Percentiles rank a stretch among this genome's conserved stretches.
phyloP scores from a whole-genome alignment of 2,113 vertebrate species.

The Crotalus helleri region DNA sequence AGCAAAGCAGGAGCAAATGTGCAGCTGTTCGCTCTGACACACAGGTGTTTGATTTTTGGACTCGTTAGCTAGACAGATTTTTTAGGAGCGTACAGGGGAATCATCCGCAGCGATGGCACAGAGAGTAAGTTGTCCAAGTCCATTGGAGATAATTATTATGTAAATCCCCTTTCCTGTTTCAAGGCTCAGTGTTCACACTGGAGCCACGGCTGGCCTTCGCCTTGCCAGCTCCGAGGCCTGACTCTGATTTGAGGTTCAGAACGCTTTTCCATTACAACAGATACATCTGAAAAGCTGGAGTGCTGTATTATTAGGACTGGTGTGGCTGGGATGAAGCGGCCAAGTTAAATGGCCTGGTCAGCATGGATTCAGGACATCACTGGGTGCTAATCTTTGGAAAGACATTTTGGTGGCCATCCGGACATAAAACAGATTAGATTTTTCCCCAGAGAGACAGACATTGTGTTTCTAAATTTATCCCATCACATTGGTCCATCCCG shows the following conservation, averaged over 20 bases:
- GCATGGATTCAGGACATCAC: fast-evolving
- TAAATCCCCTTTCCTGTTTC: slow-evolving; percentile 48
- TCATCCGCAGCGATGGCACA: slow-evolving; percentile 54
- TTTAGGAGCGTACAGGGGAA: slow-evolving; percentile 65
- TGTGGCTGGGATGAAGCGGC: fast-evolving
- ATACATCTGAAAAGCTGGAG: background rate
- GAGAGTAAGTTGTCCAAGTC: slow-evolving; percentile 56
- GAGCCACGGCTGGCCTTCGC: fast-evolving
- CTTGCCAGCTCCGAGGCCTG: slow-evolving; percentile 29
- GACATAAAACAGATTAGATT: fast-evolving
- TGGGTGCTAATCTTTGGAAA: fast-evolving
- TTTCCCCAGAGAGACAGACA: background rate
- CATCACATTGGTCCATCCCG: too few relatives aligned
- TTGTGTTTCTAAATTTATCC: background rate
- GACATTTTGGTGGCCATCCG: fast-evolving
- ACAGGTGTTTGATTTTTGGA: slow-evolving; percentile 67
- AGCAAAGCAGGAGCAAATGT: slow-evolving; percentile 56
- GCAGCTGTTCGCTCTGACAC: slow-evolving; percentile 68
- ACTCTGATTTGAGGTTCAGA: slow-evolving; percentile 27
- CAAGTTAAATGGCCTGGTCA: background rate
- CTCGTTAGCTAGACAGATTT: slow-evolving; percentile 62
- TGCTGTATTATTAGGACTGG: background rate
- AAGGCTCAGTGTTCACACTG: background rate
- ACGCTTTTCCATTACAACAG: background rate
- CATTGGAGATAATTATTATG: slow-evolving; percentile 57